Conservation (phyloP, 2,797 vertebrate genomes). For the Peromyscus nudipes region DNA sequence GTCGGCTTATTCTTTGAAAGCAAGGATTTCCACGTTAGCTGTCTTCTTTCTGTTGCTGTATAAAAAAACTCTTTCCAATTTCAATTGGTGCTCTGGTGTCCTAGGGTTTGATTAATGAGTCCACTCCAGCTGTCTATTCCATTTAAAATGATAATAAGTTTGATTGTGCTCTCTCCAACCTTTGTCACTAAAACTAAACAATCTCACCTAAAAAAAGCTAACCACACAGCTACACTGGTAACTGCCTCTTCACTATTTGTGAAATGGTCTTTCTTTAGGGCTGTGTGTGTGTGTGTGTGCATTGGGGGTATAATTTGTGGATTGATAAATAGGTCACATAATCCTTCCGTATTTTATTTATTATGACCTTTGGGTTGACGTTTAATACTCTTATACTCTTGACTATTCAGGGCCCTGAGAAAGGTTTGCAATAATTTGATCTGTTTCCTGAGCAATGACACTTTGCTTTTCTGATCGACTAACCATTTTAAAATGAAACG, state of each 20-base stretch:
- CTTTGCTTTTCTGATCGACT: slow-evolving; percentile 20
- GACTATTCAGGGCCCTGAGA: neutral
- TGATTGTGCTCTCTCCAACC: slow-evolving; percentile 69
- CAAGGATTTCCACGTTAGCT: slow-evolving; percentile 42
- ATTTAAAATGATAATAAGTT: slow-evolving; percentile 83
- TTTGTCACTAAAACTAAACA: slow-evolving; percentile 75
- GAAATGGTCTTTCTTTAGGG: slow-evolving; percentile 37
- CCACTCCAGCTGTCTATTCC: slow-evolving; percentile 72
- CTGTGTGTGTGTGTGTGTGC: neutral
- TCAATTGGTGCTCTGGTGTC: slow-evolving; percentile 60
- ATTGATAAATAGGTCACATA: slow-evolving; percentile 37
- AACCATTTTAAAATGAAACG: neutral
- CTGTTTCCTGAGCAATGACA: neutral
- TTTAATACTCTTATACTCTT: slow-evolving; percentile 49
- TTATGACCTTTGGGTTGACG: neutral
- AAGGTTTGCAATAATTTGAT: neutral
- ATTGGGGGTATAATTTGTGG: slow-evolving; percentile 31
- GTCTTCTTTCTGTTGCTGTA: slow-evolving; percentile 66
- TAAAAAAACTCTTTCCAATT: slow-evolving; percentile 73
- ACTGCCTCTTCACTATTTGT: neutral
- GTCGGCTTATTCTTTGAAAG: slow-evolving; percentile 49
- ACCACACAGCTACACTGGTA: slow-evolving; percentile 17
- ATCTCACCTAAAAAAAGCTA: slow-evolving; percentile 69
- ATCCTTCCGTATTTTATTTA: slow-evolving; percentile 57
- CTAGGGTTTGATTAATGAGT: slow-evolving; percentile 81